Base-by-base conservation (phyloP, 2,888 invertebrate species). In the Ypsolopha sequella region DNA sequence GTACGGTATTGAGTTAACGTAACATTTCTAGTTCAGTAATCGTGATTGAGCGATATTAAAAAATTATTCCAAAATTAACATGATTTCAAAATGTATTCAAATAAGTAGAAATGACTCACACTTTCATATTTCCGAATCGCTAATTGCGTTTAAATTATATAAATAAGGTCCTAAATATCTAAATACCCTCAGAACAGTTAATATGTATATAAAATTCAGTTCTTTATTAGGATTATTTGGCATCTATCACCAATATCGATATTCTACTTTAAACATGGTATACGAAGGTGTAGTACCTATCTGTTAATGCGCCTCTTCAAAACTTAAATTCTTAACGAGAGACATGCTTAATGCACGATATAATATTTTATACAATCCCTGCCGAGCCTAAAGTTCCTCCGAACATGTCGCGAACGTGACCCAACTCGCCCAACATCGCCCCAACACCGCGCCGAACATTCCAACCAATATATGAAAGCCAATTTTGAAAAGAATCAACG, bases 181-280 rank as follows among this genome's bases (percentile, higher is more conserved):
- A 53, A 76, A 82, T 82, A 85, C 84, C 82, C 84, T 82, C 84
- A 85, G 86, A 84, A 85, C 84, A 77, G 73, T 81, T 80, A 82
- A 80, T 81, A 80, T 78, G 76, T 80, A 81, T 86, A 82, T 79
- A 85, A 80, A 86, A 84, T 85, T 86, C 86, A 86, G 85, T 85
- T 86, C 85, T 86, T 85, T 85, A 85, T 80, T 81, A 85, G 80
- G 81, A 80, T 86, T 84, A 84, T 86, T 85, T 84, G 85, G 85
- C 86, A 82, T 86, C 75, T 82, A 82, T 84, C 80, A 84, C 85
- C 86, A 82, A 77, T 74, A 79, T 75, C 68, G 73, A 73, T 75
- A 79, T 59, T 71, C 80, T 85, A 84, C 80, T 64, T 71, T 79
- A 76, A 80, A 80, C 75, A 77, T 78, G 80, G 82, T 85, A 80